phyloP scores from a whole-genome alignment of 1,140 invertebrate species.

The Latrodectus geometricus region DNA sequence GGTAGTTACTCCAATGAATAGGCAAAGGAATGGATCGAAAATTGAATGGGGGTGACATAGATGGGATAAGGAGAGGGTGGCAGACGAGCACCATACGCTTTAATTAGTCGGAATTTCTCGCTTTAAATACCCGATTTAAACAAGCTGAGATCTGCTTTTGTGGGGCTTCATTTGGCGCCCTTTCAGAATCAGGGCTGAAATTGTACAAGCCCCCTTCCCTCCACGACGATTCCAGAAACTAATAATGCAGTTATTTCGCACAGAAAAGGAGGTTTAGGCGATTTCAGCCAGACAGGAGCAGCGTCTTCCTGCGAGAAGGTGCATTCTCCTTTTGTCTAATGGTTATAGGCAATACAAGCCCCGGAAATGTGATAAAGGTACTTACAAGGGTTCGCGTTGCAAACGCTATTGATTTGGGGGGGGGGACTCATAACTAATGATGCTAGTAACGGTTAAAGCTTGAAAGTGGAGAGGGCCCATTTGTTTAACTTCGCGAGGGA shows the following conservation, averaged over 20 bases:
- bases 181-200: neutral
- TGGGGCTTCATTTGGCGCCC: constrained; percentile 38
- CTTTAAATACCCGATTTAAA: constrained; percentile 50
- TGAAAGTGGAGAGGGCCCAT: no score
- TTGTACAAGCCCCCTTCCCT: neutral
- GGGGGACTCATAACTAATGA: no score
- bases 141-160: constrained; percentile 27
- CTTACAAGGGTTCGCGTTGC: no score
- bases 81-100: neutral
- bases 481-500: no score
- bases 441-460: no score
- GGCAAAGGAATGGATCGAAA: constrained; percentile 30
- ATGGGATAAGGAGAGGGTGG: no score
- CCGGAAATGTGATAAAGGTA: no score
- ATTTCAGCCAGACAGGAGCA: no score
- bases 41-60: constrained; percentile 6
- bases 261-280: constrained; percentile 21
- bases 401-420: no score
- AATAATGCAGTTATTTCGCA: constrained; percentile 30
- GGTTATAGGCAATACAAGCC: no score
- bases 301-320: no score
- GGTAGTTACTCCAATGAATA: neutral
- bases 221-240: constrained; percentile 17
- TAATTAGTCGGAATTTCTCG: constrained; percentile 48
- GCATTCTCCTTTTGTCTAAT: no score